Percentiles rank a stretch among this genome's conserved stretches.
Conservation (phyloP, 2,113 vertebrate species). For the Puntigrus tetrazona region DNA sequence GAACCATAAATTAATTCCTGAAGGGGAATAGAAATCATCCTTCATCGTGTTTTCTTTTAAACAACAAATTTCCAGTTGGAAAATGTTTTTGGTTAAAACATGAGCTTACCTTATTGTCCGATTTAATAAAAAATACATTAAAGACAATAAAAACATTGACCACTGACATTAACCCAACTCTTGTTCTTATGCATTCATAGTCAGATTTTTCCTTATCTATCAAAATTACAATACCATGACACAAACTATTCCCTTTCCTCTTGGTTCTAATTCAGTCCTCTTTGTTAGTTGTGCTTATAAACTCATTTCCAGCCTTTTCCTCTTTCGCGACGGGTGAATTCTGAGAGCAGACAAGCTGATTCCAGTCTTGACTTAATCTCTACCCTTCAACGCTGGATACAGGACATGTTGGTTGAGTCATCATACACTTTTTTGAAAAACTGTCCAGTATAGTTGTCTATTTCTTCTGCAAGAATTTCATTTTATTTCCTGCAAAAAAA, state of each 20-base stretch:
- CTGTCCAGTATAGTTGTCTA: no score
- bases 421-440: neutral
- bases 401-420: slow-evolving; percentile 32
- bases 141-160: slow-evolving; percentile 9
- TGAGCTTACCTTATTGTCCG: neutral
- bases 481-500: slow-evolving; percentile 72
- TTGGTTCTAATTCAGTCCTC: slow-evolving; percentile 29
- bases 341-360: slow-evolving; percentile 17
- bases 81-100: slow-evolving; percentile 20
- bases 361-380: slow-evolving; percentile 21
- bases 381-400: slow-evolving; percentile 3
- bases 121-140: neutral
- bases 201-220: slow-evolving; percentile 21
- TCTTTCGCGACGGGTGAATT: slow-evolving; percentile 42
- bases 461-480: slow-evolving; percentile 80
- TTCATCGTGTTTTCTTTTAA: slow-evolving; percentile 25
- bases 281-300: slow-evolving; percentile 29
- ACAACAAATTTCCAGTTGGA: slow-evolving; percentile 18
- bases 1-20: slow-evolving; percentile 40
- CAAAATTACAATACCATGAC: slow-evolving; percentile 14
- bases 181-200: slow-evolving; percentile 12
- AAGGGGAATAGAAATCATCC: slow-evolving; percentile 18
- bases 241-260: slow-evolving; percentile 32
- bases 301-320: slow-evolving; percentile 60
- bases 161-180: slow-evolving; percentile 20